Conservation (phyloP, 2,113 vertebrate species). For the Oophaga pumilio region DNA sequence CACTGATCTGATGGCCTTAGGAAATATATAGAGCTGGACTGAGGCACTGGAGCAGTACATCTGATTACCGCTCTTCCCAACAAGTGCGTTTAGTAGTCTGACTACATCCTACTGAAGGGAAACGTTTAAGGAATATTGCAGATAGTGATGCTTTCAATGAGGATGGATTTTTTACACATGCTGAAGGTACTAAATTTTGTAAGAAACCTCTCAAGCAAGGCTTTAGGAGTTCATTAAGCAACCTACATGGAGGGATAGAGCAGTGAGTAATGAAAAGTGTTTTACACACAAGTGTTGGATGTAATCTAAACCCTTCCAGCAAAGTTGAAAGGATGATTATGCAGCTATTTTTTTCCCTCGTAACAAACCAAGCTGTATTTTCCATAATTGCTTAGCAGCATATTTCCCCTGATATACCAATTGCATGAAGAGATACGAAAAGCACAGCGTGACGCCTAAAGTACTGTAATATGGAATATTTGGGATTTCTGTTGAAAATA, state of each 20-base stretch:
- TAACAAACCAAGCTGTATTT: conserved; percentile 43
- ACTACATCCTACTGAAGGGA: conserved; percentile 21
- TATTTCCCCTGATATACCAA: conserved; percentile 47
- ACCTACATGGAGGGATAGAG: conserved; percentile 27
- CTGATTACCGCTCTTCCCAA: background rate
- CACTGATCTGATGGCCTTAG: background rate
- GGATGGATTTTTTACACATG: conserved; percentile 52
- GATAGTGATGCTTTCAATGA: conserved; percentile 54
- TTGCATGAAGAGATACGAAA: background rate
- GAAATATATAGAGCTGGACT: background rate
- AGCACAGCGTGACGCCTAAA: background rate
- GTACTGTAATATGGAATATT: background rate
- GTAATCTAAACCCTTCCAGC: conserved; percentile 40
- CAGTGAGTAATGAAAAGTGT: conserved; percentile 37
- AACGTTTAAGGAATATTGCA: conserved; percentile 44
- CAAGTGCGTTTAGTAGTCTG: conserved; percentile 26
- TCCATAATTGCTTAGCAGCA: conserved; percentile 41
- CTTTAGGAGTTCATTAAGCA: conserved; percentile 53
- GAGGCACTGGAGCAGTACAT: background rate
- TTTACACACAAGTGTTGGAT: conserved; percentile 39
- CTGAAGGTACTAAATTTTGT: conserved; percentile 42
- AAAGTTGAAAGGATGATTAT: conserved; percentile 42
- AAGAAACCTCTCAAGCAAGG: conserved; percentile 51
- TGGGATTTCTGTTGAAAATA: background rate
- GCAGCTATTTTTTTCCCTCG: conserved; percentile 18